A percentile compares a stretch with the other conserved stretches of the same genome.
phyloP scores from a whole-genome alignment of 2,888 invertebrate species.

The Temnothorax unifasciatus region DNA sequence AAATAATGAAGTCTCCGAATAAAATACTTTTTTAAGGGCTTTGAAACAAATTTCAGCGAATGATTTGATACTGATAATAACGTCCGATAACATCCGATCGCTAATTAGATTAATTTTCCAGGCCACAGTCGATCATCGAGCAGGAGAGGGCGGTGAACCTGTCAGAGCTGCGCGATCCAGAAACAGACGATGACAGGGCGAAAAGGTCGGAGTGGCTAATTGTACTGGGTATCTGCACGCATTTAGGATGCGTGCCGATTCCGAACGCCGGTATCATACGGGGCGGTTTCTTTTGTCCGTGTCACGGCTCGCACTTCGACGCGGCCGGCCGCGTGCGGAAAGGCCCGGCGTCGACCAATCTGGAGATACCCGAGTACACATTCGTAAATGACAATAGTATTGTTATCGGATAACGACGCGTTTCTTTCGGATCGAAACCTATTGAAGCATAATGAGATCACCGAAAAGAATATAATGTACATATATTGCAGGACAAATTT shows the following conservation, averaged over 20 bases:
- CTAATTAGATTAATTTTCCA: constrained; percentile 62
- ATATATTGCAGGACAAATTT: not conserved
- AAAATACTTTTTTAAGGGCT: not conserved
- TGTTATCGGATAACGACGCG: constrained; percentile 87
- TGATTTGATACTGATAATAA: not conserved
- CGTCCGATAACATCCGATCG: not conserved
- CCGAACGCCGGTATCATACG: constrained; percentile 89
- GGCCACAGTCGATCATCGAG: constrained; percentile 90
- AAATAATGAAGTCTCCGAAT: not conserved
- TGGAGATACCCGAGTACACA: constrained; percentile 90
- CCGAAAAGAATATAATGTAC: not conserved
- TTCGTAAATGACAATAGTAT: constrained; percentile 87
- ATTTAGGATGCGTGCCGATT: constrained; percentile 94
- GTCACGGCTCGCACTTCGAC: constrained; percentile 94
- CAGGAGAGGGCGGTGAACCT: constrained; percentile 89
- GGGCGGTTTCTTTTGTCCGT: constrained; percentile 94
- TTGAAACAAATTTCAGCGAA: not conserved
- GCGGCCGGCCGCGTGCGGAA: constrained; percentile 91
- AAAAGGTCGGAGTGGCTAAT: constrained; percentile 92
- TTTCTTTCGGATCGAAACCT: not conserved
- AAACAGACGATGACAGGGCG: constrained; percentile 90
- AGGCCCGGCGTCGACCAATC: constrained; percentile 92
- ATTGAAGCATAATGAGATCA: not conserved
- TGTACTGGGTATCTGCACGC: constrained; percentile 93
- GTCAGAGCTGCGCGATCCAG: constrained; percentile 90